Evolutionary conservation across 2,113 vertebrate genomes (phyloP), one percentile per base, ranked within the genome.

Genomic region (Thalassoma bifasciatum): DNA sequence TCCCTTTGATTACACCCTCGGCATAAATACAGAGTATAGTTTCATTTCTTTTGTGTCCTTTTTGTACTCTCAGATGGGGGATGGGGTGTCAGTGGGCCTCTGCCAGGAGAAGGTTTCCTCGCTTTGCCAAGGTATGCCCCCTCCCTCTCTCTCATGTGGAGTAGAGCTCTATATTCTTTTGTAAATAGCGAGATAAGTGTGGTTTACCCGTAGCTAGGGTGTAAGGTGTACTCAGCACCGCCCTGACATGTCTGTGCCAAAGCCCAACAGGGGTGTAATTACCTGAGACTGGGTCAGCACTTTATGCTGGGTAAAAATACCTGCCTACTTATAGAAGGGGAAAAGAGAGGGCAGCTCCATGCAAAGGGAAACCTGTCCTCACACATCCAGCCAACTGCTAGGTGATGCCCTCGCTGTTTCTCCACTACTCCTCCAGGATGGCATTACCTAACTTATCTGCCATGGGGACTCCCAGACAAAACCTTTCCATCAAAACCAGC

Each of bases 291-390:
- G 82, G 89, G 88, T 92, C 91, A 92, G 91, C 91, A 92, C 79
- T 92, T 92, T 89, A 91, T 82, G 63, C 71, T 47, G 75, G 75
- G 85, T 91, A 92, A 91, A 92, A 92, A 92, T 92, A 92, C 89
- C 83, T 90, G 75, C 70, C 81, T 88, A 75, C 86, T 87, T 88
- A 84, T 85, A 82, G 81, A 77, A 77, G 72, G 74, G 74, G 78
- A 65, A 57, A 40, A 73, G 78, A 73, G 67, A 85, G 80, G 77
- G 71, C 64, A 83, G 56, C 79, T 75, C 76, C 76, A 59, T 59
- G 84, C 57, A 83, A 51, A 79, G 85, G 88, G 81, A 82, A 88
- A 73, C 79, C 82, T 87, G 75, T 87, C 75, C 76, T 76, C 78
- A 82, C 85, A 60, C 75, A 70, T 64, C 5, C 67, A 75, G 66